phyloP scores from a whole-genome alignment of 2,113 vertebrate species.

The Paratilapia polleni region DNA sequence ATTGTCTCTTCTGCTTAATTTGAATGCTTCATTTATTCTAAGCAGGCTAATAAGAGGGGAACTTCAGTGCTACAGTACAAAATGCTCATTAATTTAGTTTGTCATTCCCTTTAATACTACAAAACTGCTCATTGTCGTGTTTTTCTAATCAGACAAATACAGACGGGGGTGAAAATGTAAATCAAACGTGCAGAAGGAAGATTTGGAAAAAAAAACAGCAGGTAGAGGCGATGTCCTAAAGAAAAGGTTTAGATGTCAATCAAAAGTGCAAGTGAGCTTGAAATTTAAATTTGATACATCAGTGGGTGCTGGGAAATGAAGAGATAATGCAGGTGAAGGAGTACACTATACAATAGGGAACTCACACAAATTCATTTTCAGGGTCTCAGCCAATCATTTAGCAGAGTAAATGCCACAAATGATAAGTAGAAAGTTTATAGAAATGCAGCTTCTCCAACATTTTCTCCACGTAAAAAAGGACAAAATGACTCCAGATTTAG shows the following conservation, averaged over 20 bases:
- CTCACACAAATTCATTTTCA: neutral
- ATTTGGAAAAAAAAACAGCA: neutral
- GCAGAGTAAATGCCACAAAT: neutral
- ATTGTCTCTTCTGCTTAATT: neutral
- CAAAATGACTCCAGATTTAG: neutral
- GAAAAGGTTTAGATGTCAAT: neutral
- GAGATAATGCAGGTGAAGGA: neutral
- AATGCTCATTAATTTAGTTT: neutral
- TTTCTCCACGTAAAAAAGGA: neutral
- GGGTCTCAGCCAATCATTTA: neutral
- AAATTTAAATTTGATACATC: conserved; percentile 35
- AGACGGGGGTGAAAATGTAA: neutral
- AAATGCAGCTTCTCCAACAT: neutral
- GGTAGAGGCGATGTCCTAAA: neutral
- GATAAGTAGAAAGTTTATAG: neutral
- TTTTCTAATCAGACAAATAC: neutral
- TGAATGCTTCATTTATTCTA: neutral
- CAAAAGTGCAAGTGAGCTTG: conserved; percentile 17
- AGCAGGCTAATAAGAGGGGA: neutral
- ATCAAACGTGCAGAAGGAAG: neutral
- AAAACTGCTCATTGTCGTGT: neutral
- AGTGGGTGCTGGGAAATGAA: neutral
- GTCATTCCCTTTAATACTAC: neutral
- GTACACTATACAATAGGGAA: neutral
- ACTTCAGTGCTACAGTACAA: neutral